Conservation (phyloP, 2,113 vertebrate genomes). For the Toxotes jaculatrix region DNA sequence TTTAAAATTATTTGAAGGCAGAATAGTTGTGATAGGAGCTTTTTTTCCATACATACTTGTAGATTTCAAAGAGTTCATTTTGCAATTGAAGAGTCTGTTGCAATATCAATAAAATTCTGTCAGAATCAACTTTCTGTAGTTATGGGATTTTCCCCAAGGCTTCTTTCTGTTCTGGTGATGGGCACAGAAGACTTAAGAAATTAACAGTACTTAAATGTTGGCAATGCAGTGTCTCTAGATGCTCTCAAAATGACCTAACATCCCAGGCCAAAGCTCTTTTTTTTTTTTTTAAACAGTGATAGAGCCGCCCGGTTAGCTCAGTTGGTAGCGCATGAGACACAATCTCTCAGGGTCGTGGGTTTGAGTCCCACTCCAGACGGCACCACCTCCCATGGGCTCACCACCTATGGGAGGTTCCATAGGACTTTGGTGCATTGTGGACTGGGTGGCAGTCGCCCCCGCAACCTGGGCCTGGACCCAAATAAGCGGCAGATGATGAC, state of each 20-base stretch:
- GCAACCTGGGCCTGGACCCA: no score
- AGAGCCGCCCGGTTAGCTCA: no score
- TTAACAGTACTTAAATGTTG: slow-evolving; percentile 23
- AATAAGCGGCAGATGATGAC: no score
- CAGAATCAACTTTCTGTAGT: slow-evolving; percentile 9
- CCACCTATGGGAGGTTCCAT: no score
- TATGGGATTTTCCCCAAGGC: neutral
- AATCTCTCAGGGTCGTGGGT: no score
- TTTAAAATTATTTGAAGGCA: slow-evolving; percentile 23
- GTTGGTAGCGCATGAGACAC: no score
- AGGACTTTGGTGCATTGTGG: no score
- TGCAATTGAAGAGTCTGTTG: neutral
- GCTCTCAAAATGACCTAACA: slow-evolving; percentile 27
- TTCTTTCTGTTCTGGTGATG: slow-evolving; percentile 11
- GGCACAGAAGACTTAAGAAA: slow-evolving; percentile 27
- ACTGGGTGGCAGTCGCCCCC: no score
- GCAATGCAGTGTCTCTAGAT: neutral
- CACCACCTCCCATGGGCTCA: no score
- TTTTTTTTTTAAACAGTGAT: neutral
- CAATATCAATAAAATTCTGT: slow-evolving; percentile 3
- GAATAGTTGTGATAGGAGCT: neutral
- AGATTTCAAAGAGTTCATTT: neutral
- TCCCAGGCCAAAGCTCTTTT: neutral
- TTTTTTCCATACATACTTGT: slow-evolving; percentile 1
- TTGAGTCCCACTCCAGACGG: no score